Evolutionary conservation across 2,797 vertebrate species (phyloP), one percentile per base, ranked within the genome.

Genomic region (Prionace glauca): DNA sequence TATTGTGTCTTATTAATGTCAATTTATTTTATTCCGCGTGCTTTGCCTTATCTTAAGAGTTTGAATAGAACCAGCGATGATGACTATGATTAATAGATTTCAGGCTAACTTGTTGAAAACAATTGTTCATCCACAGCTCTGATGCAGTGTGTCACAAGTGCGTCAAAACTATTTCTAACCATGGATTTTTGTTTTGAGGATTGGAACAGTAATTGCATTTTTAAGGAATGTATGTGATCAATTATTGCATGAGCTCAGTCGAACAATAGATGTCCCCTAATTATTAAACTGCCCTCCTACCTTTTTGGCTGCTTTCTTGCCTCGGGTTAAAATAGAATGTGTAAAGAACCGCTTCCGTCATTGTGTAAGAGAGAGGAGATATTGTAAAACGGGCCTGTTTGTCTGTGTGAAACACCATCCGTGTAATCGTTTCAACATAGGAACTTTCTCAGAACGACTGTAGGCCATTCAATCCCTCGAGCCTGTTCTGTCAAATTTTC

Each of bases 241-340:
- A 95, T 72, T 95, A 72, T 95, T 95, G 45, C 12, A 60, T 95
- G 45, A 72, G 72, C 65, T 93, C 41, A 56, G 45, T 95, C 45
- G 32, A 95, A 50, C 16, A 77, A 95, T 77, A 22, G 93, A 60
- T 77, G 50, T 41, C 71, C 45, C 26, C 16, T 32, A 56, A 74
- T 74, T 93, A 69, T 29, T 77, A 56, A 77, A 95, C 56, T 95
- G 16, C 32, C 26, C 41, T 74, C 92, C 69, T 32, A 16, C 77
- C 71, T 72, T 18, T 77, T n/a, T 26, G 18, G 45, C 91, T 26
- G 41, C 24, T 22, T 41, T 24, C 11, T 95, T 95, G 93, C 93
- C 93, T 74, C 14, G 50, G 93, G 93, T 56, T 71, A 72, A 74
- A 77, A 72, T n/a, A n/a, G 29, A 95, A 77, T 26, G 56, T 77